Evolutionary conservation across 2,113 vertebrate genomes (phyloP).

Genomic region (Phalacrocorax carbo): DNA sequence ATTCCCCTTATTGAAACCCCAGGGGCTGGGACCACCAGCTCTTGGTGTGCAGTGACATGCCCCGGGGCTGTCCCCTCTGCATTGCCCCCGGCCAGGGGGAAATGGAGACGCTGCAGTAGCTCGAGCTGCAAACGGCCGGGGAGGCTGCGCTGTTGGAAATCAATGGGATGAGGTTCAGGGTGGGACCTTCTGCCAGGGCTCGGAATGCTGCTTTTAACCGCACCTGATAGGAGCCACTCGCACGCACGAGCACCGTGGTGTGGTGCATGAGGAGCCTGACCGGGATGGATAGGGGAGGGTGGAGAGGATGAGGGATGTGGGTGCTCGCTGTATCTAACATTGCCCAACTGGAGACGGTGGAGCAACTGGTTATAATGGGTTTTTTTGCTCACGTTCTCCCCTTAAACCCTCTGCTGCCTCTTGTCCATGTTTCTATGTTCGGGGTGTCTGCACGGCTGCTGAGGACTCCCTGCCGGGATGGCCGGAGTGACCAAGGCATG

Average conservation of each 20-base stretch:
- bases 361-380: accelerated
- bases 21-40: background rate
- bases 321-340: background rate
- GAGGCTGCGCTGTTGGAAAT: background rate
- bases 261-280: background rate
- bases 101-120: background rate
- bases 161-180: background rate
- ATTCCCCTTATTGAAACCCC: background rate
- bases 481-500: background rate
- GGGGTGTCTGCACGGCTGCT: background rate
- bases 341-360: background rate
- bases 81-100: too few relatives aligned
- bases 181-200: background rate
- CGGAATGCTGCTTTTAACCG: background rate
- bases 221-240: accelerated
- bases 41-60: accelerated
- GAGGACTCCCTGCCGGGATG: background rate
- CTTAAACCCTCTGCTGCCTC: background rate
- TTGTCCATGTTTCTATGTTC: background rate
- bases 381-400: background rate
- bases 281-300: background rate
- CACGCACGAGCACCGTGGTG: accelerated
- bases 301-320: background rate
- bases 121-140: background rate
- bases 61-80: background rate